These are phyloP conservation scores for Periparus ater DNA, from an alignment of 2,797 vertebrate species.

Conservation along the genomic window DNA sequence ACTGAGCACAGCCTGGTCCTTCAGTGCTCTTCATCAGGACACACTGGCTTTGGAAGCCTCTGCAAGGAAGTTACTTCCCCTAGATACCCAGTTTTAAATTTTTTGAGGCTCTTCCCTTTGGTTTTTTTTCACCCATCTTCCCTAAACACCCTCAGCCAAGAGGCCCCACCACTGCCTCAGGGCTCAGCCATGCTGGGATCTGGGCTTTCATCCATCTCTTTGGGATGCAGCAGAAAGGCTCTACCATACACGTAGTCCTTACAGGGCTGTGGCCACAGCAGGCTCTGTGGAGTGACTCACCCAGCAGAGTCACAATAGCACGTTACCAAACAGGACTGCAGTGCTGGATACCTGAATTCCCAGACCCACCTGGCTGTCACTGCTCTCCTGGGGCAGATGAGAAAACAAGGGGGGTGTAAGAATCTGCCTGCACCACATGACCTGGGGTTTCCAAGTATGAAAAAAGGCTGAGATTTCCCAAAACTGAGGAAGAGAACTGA, in stretches of 20 bases:
- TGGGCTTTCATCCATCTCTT: neutral
- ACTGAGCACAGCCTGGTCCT: neutral
- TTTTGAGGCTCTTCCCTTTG: neutral
- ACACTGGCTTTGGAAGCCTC: neutral
- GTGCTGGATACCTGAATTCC: neutral
- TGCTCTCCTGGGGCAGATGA: neutral
- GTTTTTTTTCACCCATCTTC: neutral
- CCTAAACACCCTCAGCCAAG: neutral
- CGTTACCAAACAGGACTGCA: neutral
- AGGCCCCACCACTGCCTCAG: neutral
- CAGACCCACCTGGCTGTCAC: neutral
- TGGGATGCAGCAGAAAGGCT: neutral
- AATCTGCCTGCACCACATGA: neutral
- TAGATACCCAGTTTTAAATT: neutral
- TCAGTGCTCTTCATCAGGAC: neutral
- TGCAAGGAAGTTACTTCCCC: neutral
- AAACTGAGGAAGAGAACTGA: neutral
- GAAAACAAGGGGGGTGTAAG: neutral
- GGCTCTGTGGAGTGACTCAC: neutral
- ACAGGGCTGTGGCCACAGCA: neutral
- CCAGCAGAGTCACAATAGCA: neutral
- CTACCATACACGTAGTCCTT: accelerated
- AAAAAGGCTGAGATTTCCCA: neutral
- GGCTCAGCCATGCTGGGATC: neutral
- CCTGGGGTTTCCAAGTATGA: neutral